A percentile compares a stretch with the other conserved stretches of the same genome.
Evolutionary conservation across 2,888 invertebrate genomes (phyloP).

Genomic region (Meiosimyza platycephala): DNA sequence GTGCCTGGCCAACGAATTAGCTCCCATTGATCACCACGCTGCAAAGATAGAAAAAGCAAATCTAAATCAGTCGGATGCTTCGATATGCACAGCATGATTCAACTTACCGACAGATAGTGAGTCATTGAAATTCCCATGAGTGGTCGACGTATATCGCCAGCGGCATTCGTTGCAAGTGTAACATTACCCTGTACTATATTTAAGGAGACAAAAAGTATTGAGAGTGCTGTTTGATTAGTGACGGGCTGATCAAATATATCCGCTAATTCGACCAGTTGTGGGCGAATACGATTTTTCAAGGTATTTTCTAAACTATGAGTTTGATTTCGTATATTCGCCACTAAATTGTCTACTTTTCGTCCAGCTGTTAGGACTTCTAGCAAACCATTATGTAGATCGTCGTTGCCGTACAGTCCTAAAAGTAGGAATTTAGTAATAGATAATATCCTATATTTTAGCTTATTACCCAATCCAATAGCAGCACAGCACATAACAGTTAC

Average conservation of each 20-base stretch:
- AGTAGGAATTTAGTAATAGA: neutral
- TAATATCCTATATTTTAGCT: too few species aligned
- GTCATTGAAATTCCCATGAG: slow-evolving; percentile 78
- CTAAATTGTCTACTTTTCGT: slow-evolving; percentile 82
- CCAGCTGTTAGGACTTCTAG: slow-evolving; percentile 84
- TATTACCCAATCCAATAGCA: slow-evolving; percentile 82
- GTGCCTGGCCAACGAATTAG: slow-evolving; percentile 88
- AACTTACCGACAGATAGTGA: slow-evolving; percentile 68
- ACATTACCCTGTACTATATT: slow-evolving; percentile 80
- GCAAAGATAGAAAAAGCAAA: slow-evolving; percentile 42
- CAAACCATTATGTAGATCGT: slow-evolving; percentile 92
- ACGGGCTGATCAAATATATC: slow-evolving; percentile 83
- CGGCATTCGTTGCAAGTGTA: slow-evolving; percentile 79
- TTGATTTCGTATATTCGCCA: slow-evolving; percentile 84
- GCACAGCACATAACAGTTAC: slow-evolving; percentile 90
- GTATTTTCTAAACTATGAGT: slow-evolving; percentile 82
- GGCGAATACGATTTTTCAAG: slow-evolving; percentile 76
- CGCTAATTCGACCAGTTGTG: slow-evolving; percentile 77
- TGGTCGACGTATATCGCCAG: slow-evolving; percentile 80
- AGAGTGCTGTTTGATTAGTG: slow-evolving; percentile 81
- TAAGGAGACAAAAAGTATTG: slow-evolving; percentile 76
- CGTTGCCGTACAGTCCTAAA: slow-evolving; percentile 87
- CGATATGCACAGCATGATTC: neutral
- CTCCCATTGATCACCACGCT: slow-evolving; percentile 81
- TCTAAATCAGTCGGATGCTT: neutral